Evolutionary conservation across 2,888 invertebrate species (phyloP).

Genomic region (Nebria brevicollis): DNA sequence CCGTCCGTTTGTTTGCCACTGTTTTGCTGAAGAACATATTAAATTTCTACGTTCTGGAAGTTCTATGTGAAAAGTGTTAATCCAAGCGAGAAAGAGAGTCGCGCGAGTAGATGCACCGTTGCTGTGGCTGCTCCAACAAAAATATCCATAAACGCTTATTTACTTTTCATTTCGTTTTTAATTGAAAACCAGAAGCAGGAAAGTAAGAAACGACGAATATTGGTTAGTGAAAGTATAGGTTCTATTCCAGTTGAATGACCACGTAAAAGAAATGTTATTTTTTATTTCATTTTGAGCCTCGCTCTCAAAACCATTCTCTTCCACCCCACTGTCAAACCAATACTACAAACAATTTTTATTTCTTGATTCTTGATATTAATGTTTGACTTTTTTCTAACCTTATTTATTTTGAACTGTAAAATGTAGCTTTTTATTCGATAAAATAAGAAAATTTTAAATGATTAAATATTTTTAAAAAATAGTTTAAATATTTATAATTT

Average conservation of each 20-base stretch:
- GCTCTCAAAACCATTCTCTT: neutral
- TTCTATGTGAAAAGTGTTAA: neutral
- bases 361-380: neutral
- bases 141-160: conserved; percentile 36
- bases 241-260: conserved; percentile 21
- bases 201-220: conserved; percentile 25
- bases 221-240: neutral
- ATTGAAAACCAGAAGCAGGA: conserved; percentile 35
- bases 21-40: neutral
- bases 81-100: neutral
- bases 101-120: neutral
- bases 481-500: too few relatives aligned
- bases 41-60: conserved; percentile 12
- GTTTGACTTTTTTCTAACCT: neutral
- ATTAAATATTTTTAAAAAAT: too few relatives aligned
- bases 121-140: conserved; percentile 9
- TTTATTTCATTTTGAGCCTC: conserved; percentile 26
- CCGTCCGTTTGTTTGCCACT: neutral
- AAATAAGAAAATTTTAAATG: too few relatives aligned
- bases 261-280: conserved; percentile 31
- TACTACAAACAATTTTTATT: neutral
- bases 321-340: neutral
- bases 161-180: conserved; percentile 43
- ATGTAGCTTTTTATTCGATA: too few relatives aligned
- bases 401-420: too few relatives aligned